phyloP scores from a whole-genome alignment of 2,113 vertebrate species.

The Donacobius atricapilla region DNA sequence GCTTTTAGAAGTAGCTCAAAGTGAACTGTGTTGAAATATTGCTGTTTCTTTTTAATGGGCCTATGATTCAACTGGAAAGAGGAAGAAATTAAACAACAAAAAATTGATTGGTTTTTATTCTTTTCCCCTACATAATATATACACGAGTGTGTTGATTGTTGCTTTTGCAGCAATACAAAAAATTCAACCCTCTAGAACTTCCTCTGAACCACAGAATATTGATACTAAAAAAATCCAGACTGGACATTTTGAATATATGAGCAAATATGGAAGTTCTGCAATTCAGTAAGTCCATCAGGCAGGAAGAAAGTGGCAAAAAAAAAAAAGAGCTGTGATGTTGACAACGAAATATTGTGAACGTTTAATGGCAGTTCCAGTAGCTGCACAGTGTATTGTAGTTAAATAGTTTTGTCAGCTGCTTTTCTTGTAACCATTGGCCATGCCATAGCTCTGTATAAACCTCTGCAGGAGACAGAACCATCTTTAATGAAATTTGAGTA shows the following conservation, averaged over 20 bases:
- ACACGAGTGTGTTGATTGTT: not conserved
- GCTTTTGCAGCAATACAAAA: not conserved
- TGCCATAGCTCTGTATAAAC: constrained; percentile 28
- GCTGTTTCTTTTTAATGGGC: not conserved
- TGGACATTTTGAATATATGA: not conserved
- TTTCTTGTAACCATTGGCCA: constrained; percentile 51
- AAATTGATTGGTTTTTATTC: not conserved
- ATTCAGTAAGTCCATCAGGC: not conserved
- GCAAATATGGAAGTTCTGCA: not conserved
- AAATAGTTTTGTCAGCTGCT: constrained; percentile 62
- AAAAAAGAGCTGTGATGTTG: constrained; percentile 8
- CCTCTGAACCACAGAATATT: not conserved
- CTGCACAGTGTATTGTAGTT: constrained; percentile 30
- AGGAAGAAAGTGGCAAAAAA: not conserved
- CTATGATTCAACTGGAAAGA: not conserved
- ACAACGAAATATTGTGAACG: constrained; percentile 44
- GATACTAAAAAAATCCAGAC: not conserved
- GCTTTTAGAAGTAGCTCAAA: not conserved
- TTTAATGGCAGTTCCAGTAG: constrained; percentile 56
- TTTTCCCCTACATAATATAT: not conserved
- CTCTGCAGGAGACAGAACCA: constrained; percentile 37
- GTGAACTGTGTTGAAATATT: not conserved
- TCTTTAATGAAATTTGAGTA: constrained; percentile 58
- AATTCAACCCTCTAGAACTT: not conserved
- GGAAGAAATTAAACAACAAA: not conserved